phyloP scores from a whole-genome alignment of 2,888 invertebrate species.

The Stenichneumon culpator region DNA sequence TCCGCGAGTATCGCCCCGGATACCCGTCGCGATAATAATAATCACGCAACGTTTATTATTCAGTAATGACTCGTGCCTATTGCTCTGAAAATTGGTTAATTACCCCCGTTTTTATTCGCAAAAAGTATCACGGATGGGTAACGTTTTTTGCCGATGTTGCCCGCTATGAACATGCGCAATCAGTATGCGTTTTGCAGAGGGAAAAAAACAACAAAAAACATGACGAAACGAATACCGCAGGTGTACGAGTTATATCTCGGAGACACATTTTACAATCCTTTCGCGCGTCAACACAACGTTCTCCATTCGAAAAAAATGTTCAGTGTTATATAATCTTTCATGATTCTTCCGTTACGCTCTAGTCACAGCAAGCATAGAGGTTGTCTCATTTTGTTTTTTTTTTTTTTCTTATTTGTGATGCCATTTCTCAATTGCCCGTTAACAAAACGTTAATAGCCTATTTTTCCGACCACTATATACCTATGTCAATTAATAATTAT shows the following conservation, averaged over 20 bases:
- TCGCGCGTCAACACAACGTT: slow-evolving; percentile 51
- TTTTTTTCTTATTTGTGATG: slow-evolving; percentile 20
- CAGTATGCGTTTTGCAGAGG: slow-evolving; percentile 58
- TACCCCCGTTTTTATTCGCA: slow-evolving; percentile 13
- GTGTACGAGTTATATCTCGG: slow-evolving; percentile 36
- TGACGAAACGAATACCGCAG: slow-evolving; percentile 30
- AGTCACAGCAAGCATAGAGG: slow-evolving; percentile 49
- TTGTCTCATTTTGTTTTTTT: slow-evolving; percentile 24
- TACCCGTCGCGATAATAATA: slow-evolving; percentile 25
- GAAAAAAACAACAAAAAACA: slow-evolving; percentile 25
- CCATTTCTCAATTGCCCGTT: slow-evolving; percentile 73
- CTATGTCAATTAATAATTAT: slow-evolving; percentile 73
- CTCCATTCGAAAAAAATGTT: slow-evolving; percentile 47
- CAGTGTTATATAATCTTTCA: slow-evolving; percentile 38
- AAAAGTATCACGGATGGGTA: slow-evolving; percentile 34
- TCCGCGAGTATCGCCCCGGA: slow-evolving; percentile 28
- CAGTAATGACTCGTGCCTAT: slow-evolving; percentile 60
- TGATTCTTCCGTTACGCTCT: slow-evolving; percentile 41
- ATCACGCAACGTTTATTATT: slow-evolving; percentile 40
- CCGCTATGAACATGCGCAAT: slow-evolving; percentile 28
- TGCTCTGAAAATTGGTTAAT: slow-evolving; percentile 52
- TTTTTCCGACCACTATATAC: slow-evolving; percentile 75
- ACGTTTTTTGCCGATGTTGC: slow-evolving; percentile 28
- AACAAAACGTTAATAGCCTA: slow-evolving; percentile 78
- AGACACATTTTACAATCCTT: slow-evolving; percentile 39